Conservation (phyloP, 2,888 invertebrate species). For the Pyralis farinalis region DNA sequence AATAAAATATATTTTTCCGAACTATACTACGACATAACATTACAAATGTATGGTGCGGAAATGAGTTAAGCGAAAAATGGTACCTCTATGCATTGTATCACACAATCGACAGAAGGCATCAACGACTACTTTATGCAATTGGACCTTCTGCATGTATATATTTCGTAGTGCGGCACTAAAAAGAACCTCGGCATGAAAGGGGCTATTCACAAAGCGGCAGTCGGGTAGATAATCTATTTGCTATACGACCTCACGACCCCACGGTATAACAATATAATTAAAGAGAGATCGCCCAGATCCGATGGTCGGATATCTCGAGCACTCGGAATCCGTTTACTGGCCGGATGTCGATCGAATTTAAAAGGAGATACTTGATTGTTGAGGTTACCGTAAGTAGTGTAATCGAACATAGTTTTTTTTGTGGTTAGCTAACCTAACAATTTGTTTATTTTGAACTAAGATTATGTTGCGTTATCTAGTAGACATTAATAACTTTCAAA, state of each 20-base stretch:
- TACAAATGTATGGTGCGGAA: no score
- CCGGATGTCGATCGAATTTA: conserved; percentile 65
- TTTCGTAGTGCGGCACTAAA: conserved; percentile 28
- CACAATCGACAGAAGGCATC: no score
- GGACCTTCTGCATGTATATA: background rate
- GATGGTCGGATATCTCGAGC: conserved; percentile 29
- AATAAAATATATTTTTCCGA: no score
- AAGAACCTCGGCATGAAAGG: conserved; percentile 64
- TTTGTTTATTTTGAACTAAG: no score
- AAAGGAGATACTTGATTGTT: conserved; percentile 65
- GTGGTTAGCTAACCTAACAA: background rate
- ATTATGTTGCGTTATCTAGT: no score
- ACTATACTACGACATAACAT: no score
- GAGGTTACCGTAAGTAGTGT: conserved; percentile 30
- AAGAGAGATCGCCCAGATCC: conserved; percentile 63
- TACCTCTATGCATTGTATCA: no score
- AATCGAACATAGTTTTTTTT: conserved; percentile 43
- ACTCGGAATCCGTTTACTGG: conserved; percentile 39
- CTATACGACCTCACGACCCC: conserved; percentile 76
- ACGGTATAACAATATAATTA: conserved; percentile 78
- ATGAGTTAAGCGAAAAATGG: no score
- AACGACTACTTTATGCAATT: background rate
- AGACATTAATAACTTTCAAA: no score
- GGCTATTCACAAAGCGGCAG: conserved; percentile 60
- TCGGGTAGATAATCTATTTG: conserved; percentile 77